Percentiles rank a stretch among this genome's conserved stretches.
phyloP scores from a whole-genome alignment of 2,797 vertebrate species.

The Enteromius viviparus region DNA sequence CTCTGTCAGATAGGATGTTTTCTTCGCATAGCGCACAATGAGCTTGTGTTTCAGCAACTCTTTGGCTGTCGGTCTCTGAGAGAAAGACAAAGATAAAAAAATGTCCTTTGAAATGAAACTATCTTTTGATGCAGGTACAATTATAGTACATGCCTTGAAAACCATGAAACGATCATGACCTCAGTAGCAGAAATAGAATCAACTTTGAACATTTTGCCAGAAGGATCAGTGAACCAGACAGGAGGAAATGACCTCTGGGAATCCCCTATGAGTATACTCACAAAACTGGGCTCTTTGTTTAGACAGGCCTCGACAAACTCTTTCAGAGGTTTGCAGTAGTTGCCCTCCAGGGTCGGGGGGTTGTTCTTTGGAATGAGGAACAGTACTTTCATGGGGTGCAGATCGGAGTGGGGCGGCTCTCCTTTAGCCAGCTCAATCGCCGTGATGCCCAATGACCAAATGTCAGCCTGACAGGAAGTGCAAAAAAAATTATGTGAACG shows the following conservation, averaged over 20 bases:
- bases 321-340: conserved; percentile 95
- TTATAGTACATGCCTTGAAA: background rate
- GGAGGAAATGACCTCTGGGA: background rate
- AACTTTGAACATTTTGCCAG: background rate
- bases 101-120: background rate
- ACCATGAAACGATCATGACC: background rate
- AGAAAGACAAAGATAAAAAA: conserved; percentile 7
- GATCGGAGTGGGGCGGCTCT: conserved; percentile 94
- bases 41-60: conserved; percentile 98
- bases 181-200: background rate
- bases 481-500: background rate
- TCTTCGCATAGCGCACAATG: conserved; percentile 93
- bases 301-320: conserved; percentile 97
- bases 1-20: conserved; percentile 97
- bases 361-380: conserved; percentile 99
- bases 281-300: conserved; percentile 98
- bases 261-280: conserved; percentile 71
- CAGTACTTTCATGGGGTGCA: conserved; percentile 98
- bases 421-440: conserved; percentile 96
- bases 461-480: conserved; percentile 84
- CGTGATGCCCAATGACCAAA: conserved; percentile 98
- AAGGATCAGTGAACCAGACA: background rate
- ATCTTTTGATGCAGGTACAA: background rate
- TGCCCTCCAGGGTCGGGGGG: conserved; percentile 95
- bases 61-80: conserved; percentile 95